Percentiles rank a stretch among this genome's conserved stretches.
phyloP scores from a whole-genome alignment of 92 coral and sea anemone species.

The Porites divaricata region DNA sequence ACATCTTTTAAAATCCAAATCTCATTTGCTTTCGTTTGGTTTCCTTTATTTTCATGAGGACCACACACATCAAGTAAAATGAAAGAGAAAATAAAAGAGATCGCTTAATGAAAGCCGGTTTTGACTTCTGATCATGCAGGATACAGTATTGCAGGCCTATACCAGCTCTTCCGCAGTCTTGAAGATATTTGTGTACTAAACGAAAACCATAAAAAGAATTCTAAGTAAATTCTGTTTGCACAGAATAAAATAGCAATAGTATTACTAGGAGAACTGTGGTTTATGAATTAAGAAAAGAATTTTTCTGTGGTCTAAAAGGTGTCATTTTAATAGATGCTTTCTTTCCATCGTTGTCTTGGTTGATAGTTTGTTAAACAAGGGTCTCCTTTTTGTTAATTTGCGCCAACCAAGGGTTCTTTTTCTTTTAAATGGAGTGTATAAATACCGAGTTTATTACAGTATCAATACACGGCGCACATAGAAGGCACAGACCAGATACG shows the following conservation, averaged over 20 bases:
- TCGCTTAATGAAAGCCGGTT: background rate
- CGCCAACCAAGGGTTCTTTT: background rate
- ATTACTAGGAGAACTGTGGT: constrained; percentile 10
- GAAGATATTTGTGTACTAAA: background rate
- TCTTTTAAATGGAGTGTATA: background rate
- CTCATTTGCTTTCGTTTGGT: background rate
- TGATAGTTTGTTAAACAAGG: constrained; percentile 14
- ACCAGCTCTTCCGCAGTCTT: background rate
- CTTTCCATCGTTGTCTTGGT: background rate
- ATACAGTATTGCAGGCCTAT: background rate
- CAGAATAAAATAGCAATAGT: constrained; percentile 18
- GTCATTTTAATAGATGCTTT: constrained; percentile 19
- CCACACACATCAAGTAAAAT: background rate
- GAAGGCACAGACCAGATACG: background rate
- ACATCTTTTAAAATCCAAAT: background rate
- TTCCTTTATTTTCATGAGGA: background rate
- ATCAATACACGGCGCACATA: background rate
- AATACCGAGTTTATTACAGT: background rate
- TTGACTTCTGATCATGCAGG: background rate
- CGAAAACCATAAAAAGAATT: background rate
- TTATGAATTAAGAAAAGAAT: constrained; percentile 1
- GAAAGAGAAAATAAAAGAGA: background rate
- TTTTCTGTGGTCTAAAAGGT: background rate
- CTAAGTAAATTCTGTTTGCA: background rate
- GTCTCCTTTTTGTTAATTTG: background rate